These are phyloP conservation scores for Anarsia innoxiella DNA, from an alignment of 2,888 invertebrate genomes.

Conservation along the genomic window DNA sequence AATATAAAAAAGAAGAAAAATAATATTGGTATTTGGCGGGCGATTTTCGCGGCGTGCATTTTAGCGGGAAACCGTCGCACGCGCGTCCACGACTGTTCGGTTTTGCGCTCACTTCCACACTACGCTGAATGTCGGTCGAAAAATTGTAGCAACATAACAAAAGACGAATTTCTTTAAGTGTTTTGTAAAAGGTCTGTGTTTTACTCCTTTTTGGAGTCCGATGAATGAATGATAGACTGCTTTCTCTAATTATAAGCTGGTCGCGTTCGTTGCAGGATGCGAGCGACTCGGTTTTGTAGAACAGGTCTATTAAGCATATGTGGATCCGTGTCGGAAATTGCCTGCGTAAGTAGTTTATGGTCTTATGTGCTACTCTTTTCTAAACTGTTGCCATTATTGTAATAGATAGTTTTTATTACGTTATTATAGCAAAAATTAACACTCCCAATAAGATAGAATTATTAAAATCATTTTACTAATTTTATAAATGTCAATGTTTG, in stretches of 20 bases:
- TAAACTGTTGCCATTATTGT: too few relatives aligned
- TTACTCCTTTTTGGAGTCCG: conserved; percentile 7
- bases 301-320: conserved; percentile 15
- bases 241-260: conserved; percentile 48
- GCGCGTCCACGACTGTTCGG: conserved; percentile 36
- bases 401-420: too few relatives aligned
- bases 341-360: neutral
- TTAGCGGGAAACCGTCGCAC: conserved; percentile 40
- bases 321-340: conserved; percentile 6
- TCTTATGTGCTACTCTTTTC: too few relatives aligned
- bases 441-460: too few relatives aligned
- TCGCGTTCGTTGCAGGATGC: conserved; percentile 32
- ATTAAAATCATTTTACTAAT: too few relatives aligned
- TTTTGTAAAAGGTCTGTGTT: conserved; percentile 9
- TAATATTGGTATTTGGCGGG: conserved; percentile 39
- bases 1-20: conserved; percentile 6
- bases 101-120: conserved; percentile 19
- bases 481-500: too few relatives aligned
- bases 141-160: conserved; percentile 23
- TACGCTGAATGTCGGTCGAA: conserved; percentile 23
- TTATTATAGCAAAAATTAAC: too few relatives aligned
- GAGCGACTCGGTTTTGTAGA: conserved; percentile 24
- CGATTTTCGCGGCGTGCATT: conserved; percentile 36
- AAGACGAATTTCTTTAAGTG: conserved; percentile 12
- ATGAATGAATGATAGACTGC: conserved; percentile 18